A percentile compares a stretch with the other conserved stretches of the same genome.
Conservation (phyloP, 2,888 invertebrate genomes). For the Aphelenchoides bicaudatus region DNA sequence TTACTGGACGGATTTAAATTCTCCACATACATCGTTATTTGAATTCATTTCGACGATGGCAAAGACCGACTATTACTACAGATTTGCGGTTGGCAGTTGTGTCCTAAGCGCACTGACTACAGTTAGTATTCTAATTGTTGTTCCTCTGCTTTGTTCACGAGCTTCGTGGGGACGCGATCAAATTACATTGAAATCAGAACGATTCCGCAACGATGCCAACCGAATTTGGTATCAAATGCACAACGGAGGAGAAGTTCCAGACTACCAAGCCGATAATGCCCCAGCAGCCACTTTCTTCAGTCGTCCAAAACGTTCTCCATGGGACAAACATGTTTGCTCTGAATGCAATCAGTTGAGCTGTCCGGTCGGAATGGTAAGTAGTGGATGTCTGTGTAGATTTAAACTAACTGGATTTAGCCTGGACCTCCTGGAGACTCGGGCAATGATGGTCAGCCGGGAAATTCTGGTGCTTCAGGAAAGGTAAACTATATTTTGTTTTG, state of each 20-base stretch:
- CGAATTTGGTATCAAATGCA: conserved; percentile 31
- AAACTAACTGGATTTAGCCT: no score
- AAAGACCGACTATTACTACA: conserved; percentile 29
- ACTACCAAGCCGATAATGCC: neutral
- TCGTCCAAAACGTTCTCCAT: conserved; percentile 36
- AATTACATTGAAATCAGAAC: conserved; percentile 23
- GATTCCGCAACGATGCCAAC: conserved; percentile 23
- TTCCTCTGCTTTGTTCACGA: conserved; percentile 26
- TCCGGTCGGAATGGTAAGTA: conserved; percentile 57
- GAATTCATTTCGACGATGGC: no score
- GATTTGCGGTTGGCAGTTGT: conserved; percentile 27
- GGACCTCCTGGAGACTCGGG: conserved; percentile 50
- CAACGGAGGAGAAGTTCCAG: neutral
- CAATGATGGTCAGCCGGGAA: conserved; percentile 20
- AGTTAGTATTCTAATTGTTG: conserved; percentile 23
- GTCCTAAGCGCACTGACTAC: conserved; percentile 27
- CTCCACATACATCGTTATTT: no score
- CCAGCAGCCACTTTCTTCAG: conserved; percentile 40
- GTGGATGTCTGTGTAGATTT: conserved; percentile 54
- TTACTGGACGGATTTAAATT: no score
- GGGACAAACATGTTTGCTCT: conserved; percentile 35
- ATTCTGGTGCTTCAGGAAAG: no score
- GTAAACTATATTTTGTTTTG: conserved; percentile 2
- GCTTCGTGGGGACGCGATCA: conserved; percentile 19
- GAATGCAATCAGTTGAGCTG: conserved; percentile 54